Evolutionary conservation across 2,113 vertebrate species (phyloP), one percentile per base, ranked within the genome.

Genomic region (Oceanodroma tethys): DNA sequence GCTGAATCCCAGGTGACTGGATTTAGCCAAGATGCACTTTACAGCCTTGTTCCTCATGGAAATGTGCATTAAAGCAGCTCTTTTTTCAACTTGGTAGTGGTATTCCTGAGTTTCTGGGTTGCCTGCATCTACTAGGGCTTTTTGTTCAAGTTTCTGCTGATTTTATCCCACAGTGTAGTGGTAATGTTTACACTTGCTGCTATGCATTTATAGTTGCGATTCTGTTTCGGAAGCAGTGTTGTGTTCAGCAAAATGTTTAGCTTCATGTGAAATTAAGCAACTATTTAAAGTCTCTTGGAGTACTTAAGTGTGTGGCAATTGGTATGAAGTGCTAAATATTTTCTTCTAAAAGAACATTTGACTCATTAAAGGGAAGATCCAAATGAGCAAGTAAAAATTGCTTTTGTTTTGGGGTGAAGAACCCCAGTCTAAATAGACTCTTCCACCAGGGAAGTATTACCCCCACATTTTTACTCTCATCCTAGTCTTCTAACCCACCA

Each of bases 401-500:
- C 18, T 38, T 68, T 78, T 72, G n/a, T 60, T 56, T 38, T 48
- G 38, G 26, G 43, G 30, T 65, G 60, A 58, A 50, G 34, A 86
- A 12, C n/a, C 7, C 32, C 10, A 32, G 13, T 30, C 38, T 32
- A 12, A 20, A 8, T 25, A 38, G 45, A 6, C 8, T 68, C 20
- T 47, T n/a, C 26, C 18, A 47, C 60, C 22, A 11, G 29, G 48
- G 7, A 27, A 63, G 21, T 11, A 9, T 32, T 32, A 16, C 29
- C 21, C 19, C 15, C 2, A 8, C 4, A 1, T 56, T 19, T 62
- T 52, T 34, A n/a, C 40, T 43, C 42, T 58, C 32, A 1, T 34
- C 3, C n/a, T 7, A 1, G 3, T 71, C 50, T 60, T 10, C n/a
- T 47, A 6, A 22, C 23, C 10, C 15, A 2, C 10, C 3, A 3